These are phyloP conservation scores for Salpingus planirostris DNA, from an alignment of 2,888 invertebrate species.

Conservation along the genomic window DNA sequence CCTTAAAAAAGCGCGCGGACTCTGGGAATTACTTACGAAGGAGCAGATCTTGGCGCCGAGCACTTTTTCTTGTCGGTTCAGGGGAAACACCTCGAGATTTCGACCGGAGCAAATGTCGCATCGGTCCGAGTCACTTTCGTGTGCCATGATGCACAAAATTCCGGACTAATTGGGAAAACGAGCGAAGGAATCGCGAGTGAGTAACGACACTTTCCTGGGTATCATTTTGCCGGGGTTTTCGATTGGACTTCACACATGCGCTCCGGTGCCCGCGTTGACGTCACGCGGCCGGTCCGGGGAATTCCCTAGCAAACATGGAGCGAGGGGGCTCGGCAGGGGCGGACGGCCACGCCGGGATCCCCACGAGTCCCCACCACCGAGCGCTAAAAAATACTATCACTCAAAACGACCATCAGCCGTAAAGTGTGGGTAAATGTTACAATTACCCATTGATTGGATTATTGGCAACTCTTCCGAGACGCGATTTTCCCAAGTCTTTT, in stretches of 20 bases:
- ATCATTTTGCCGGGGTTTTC: conserved; percentile 18
- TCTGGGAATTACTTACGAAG: conserved; percentile 13
- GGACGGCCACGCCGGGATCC: conserved; percentile 11
- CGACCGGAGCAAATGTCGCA: conserved; percentile 7
- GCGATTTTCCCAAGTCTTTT: too few species aligned
- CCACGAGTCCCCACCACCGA: too few species aligned
- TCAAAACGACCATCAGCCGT: too few species aligned
- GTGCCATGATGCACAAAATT: conserved; percentile 12
- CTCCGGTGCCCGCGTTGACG: conserved; percentile 10
- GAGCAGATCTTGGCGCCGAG: conserved; percentile 3
- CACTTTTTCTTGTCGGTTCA: conserved; percentile 4
- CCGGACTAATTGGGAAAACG: conserved; percentile 18
- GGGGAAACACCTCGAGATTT: conserved; percentile 3
- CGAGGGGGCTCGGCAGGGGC: conserved; percentile 1
- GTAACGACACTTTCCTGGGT: conserved; percentile 24
- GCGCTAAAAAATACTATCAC: too few species aligned
- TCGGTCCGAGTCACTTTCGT: conserved; percentile 6
- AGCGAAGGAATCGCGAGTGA: conserved; percentile 17
- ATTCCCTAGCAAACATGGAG: conserved; percentile 8
- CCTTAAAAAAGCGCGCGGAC: too few species aligned
- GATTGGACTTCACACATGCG: conserved; percentile 12
- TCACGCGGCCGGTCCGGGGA: conserved; percentile 13
- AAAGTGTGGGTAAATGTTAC: too few species aligned
- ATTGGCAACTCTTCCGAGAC: too few species aligned
- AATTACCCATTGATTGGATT: too few species aligned